Percentiles rank a stretch among this genome's conserved stretches.
Conservation (phyloP, 1,140 invertebrate species). For the Phortica variegata region DNA sequence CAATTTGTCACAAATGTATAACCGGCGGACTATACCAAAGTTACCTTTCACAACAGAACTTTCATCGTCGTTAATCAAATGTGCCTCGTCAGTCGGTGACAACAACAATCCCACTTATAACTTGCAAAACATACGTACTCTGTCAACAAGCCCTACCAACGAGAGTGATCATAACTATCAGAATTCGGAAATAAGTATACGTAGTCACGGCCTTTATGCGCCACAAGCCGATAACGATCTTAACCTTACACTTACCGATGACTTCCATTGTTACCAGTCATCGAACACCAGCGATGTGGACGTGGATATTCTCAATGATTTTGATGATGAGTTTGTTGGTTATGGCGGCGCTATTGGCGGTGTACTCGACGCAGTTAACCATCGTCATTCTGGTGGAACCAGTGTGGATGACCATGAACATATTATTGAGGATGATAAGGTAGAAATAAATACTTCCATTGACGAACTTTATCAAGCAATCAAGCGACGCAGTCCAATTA, state of each 20-base stretch:
- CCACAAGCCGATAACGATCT: conserved; percentile 59
- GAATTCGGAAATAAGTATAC: conserved; percentile 65
- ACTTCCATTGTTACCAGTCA: conserved; percentile 53
- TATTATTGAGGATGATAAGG: conserved; percentile 15
- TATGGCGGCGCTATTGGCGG: conserved; percentile 14
- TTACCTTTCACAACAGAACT: no score
- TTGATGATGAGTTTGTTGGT: conserved; percentile 44
- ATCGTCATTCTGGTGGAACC: neutral
- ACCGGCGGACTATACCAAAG: no score
- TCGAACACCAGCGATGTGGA: conserved; percentile 53
- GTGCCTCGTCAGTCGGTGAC: neutral
- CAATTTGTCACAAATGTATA: no score
- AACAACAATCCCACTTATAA: neutral
- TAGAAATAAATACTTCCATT: conserved; percentile 43
- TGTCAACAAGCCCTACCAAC: conserved; percentile 60
- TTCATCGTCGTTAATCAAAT: conserved; percentile 18
- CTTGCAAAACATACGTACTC: conserved; percentile 19
- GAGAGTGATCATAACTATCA: conserved; percentile 66
- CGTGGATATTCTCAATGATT: conserved; percentile 44
- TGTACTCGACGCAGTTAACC: neutral
- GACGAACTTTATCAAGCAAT: conserved; percentile 55
- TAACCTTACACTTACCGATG: conserved; percentile 48
- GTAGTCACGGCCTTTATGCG: conserved; percentile 63
- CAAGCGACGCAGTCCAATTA: conserved; percentile 39
- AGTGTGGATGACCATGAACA: neutral